Evolutionary conservation across 92 coral and sea anemone genomes (phyloP), one percentile per base, ranked within the genome.

Genomic region (Plumapathes pennacea): DNA sequence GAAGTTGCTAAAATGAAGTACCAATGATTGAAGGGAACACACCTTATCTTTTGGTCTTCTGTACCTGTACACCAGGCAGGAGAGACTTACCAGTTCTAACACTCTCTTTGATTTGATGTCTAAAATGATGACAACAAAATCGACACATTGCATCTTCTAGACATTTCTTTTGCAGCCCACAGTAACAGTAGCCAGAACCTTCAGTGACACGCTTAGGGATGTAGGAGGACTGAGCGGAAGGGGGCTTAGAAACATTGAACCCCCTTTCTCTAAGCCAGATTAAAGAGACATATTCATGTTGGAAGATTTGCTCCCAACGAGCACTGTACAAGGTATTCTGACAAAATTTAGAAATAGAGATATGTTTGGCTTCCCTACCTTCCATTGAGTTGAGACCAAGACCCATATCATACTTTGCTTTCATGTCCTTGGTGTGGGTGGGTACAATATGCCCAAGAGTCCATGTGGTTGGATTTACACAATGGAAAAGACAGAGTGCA

Each of bases 331-430:
- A 10, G 19, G 71, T 61, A 39, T 77, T 69, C 53, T 59, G 24
- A 28, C 79, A 45, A 38, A 47, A 77, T 36, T 48, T 58, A 3
- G 79, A 64, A 46, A 77, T 60, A n/a, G 56, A 54, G 1, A 54
- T 50, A 50, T 76, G 84, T 39, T 76, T 76, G 8, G 78, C 71
- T 48, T 70, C 79, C 33, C 85, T 48, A 14, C 84, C 84, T 34
- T 77, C 84, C 84, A 77, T 69, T 0, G 84, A 77, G 54, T 60
- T 77, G 4, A 77, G 62, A 0, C 54, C 71, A 19, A 77, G 45
- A 39, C 71, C 84, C 72, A 77, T 46, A 24, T 59, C 77, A 57
- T 76, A 76, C 59, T 44, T 57, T n/a, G 38, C 34, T 13, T 33
- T 38, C 83, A 76, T 76, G 17, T 69, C 72, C 53, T 24, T 50